A percentile compares a stretch with the other conserved stretches of the same genome.
Evolutionary conservation across 2,113 vertebrate species (phyloP).

Genomic region (Burhinus bistriatus): DNA sequence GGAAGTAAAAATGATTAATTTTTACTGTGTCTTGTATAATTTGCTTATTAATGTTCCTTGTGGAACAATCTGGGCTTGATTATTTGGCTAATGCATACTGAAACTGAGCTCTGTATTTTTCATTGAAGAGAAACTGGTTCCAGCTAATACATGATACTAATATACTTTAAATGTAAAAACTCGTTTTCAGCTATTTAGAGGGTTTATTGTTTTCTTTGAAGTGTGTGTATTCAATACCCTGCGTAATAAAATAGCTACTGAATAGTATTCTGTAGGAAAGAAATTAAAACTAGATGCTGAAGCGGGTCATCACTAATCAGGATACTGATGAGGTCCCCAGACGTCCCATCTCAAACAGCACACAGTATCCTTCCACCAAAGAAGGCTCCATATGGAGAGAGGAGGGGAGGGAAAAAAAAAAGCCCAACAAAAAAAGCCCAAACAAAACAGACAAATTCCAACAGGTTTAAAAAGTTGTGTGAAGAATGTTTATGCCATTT

Average conservation of each 20-base stretch:
- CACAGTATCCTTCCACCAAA: background rate
- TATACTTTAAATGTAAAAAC: background rate
- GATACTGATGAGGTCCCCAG: background rate
- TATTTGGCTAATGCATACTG: background rate
- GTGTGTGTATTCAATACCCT: background rate
- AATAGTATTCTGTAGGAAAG: background rate
- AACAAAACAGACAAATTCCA: background rate
- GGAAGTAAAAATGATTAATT: conserved; percentile 22
- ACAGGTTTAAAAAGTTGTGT: background rate
- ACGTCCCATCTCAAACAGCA: background rate
- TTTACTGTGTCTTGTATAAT: background rate
- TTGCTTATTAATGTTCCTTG: conserved; percentile 2
- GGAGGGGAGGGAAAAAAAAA: background rate
- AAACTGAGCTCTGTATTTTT: background rate
- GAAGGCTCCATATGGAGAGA: background rate
- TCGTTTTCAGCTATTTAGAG: background rate
- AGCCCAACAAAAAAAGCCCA: background rate
- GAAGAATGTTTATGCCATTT: background rate
- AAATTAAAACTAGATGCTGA: background rate
- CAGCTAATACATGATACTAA: background rate
- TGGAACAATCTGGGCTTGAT: background rate
- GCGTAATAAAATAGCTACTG: background rate
- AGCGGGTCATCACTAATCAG: no score
- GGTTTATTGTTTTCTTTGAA: background rate
- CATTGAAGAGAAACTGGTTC: background rate